Evolutionary conservation across 1,140 invertebrate species (phyloP).

Genomic region (Phenacoccus solenopsis): DNA sequence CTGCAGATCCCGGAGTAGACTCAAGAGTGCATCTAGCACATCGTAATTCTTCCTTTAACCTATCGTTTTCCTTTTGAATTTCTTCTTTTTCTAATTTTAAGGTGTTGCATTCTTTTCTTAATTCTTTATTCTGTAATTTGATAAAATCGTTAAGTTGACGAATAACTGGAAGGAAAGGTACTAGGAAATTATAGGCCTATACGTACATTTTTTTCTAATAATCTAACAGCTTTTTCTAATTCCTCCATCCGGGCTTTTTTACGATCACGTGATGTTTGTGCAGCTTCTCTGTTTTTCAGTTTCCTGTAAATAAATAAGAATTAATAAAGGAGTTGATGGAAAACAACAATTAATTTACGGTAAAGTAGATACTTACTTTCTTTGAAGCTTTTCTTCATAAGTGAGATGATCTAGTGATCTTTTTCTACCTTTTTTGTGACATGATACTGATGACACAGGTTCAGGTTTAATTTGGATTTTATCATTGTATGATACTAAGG

Average conservation of each 20-base stretch:
- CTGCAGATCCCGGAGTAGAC: constrained; percentile 51
- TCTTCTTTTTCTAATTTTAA: constrained; percentile 19
- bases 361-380: constrained; percentile 50
- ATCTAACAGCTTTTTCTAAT: constrained; percentile 58
- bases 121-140: not conserved
- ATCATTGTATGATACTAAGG: not conserved
- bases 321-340: not conserved
- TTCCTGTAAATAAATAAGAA: constrained; percentile 49
- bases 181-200: not conserved
- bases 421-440: constrained; percentile 41
- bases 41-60: constrained; percentile 20
- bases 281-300: constrained; percentile 91
- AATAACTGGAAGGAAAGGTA: too few relatives aligned
- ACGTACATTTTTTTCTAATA: constrained; percentile 40
- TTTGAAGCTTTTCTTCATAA: constrained; percentile 68
- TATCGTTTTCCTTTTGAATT: constrained; percentile 23
- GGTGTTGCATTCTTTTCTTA: constrained; percentile 22
- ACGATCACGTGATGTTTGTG: constrained; percentile 93
- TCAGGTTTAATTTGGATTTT: not conserved
- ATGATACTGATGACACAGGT: not conserved
- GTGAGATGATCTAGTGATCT: constrained; percentile 60
- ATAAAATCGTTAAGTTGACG: too few relatives aligned
- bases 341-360: too few relatives aligned
- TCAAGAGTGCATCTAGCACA: constrained; percentile 18
- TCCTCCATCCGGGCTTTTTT: constrained; percentile 87